Conservation (phyloP, 2,797 vertebrate species). For the Manis crassicaudata region DNA sequence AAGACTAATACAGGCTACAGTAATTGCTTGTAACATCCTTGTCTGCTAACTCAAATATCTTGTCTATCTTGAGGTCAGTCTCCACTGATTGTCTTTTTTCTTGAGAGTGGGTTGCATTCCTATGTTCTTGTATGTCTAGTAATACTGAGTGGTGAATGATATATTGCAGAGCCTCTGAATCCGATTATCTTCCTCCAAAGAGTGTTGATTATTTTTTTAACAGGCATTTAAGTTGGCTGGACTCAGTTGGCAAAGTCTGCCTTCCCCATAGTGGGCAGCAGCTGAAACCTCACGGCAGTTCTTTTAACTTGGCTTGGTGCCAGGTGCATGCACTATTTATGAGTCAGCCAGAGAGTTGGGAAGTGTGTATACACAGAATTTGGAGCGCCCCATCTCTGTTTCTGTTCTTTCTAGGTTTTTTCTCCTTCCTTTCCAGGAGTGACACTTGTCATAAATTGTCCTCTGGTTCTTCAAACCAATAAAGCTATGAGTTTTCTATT, state of each 20-base stretch:
- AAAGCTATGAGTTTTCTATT: not conserved
- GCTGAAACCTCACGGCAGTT: not conserved
- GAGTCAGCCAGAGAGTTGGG: not conserved
- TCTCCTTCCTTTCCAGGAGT: not conserved
- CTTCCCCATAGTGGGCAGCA: not conserved
- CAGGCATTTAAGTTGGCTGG: not conserved
- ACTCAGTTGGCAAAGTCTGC: not conserved
- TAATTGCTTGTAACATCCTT: not conserved
- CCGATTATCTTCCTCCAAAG: not conserved
- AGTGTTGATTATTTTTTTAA: not conserved
- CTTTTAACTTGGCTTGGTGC: not conserved
- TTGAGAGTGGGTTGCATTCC: not conserved
- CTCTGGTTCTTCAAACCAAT: not conserved
- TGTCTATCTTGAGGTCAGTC: not conserved
- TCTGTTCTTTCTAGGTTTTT: constrained; percentile 24
- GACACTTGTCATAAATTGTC: not conserved
- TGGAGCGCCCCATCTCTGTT: not conserved
- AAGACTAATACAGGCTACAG: not conserved
- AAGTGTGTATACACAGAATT: not conserved
- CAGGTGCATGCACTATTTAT: not conserved
- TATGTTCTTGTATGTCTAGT: not conserved
- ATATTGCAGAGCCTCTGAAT: not conserved
- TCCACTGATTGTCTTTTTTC: not conserved
- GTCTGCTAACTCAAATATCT: not conserved
- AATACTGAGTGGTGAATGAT: not conserved